These are phyloP conservation scores for Acestrorhynchus altus DNA, from an alignment of 2,797 vertebrate genomes.

Conservation along the genomic window DNA sequence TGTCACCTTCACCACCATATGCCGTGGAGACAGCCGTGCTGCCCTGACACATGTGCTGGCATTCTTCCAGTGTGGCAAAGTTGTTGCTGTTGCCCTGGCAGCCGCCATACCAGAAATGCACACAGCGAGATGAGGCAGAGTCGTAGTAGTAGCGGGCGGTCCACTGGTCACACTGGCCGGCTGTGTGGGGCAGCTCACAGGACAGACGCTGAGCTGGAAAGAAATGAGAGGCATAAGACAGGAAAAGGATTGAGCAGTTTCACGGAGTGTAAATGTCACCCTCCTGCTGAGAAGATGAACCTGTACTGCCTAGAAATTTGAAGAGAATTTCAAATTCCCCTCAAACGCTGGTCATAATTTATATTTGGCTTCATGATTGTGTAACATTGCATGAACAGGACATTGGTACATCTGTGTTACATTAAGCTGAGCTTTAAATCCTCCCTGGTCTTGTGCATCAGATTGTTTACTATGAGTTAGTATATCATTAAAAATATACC, in stretches of 20 bases:
- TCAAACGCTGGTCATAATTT: no score
- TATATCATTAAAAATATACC: no score
- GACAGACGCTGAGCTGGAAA: conserved; percentile 71
- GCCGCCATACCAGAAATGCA: conserved; percentile 92
- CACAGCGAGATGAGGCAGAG: conserved; percentile 80
- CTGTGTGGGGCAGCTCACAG: conserved; percentile 87
- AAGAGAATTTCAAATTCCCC: no score
- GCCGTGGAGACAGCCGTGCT: conserved; percentile 67
- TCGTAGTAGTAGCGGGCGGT: conserved; percentile 86
- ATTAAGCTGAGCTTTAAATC: no score
- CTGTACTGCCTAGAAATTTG: no score
- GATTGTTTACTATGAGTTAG: no score
- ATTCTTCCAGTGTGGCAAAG: conserved; percentile 85
- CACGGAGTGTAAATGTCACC: background rate
- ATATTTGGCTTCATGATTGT: no score
- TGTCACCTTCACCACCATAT: conserved; percentile 41
- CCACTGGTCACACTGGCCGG: conserved; percentile 86
- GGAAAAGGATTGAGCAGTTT: background rate
- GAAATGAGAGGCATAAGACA: background rate
- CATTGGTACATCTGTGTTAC: no score
- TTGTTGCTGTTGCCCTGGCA: conserved; percentile 94
- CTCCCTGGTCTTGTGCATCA: no score
- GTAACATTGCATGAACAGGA: no score
- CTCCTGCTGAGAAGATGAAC: no score
- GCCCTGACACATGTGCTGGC: conserved; percentile 79